Evolutionary conservation across 2,113 vertebrate species (phyloP).

Genomic region (Aramus guarauna): DNA sequence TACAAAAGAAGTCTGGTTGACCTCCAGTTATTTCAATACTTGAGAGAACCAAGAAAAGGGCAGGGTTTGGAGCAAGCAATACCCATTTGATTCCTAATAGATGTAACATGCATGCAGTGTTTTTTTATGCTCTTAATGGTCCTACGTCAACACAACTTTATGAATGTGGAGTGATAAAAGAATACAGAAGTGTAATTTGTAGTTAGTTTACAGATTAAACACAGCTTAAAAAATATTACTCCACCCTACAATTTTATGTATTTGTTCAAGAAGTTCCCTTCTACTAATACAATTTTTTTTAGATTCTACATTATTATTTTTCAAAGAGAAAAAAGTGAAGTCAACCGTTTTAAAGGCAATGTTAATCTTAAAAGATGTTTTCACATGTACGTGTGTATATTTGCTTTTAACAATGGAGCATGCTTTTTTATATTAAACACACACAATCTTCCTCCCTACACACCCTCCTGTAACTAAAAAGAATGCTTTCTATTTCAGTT

Average conservation of each 20-base stretch:
- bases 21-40: constrained; percentile 4
- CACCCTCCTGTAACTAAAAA: not conserved
- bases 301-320: not conserved
- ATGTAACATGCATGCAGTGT: not conserved
- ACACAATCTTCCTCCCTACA: not conserved
- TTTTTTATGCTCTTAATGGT: not conserved
- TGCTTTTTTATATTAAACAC: not conserved
- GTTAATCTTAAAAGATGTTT: not conserved
- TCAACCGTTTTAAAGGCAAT: not conserved
- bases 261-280: not conserved
- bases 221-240: not conserved
- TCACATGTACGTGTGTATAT: not conserved
- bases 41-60: not conserved
- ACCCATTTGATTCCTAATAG: not conserved
- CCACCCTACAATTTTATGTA: not conserved
- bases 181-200: not conserved
- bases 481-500: not conserved
- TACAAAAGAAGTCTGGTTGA: not conserved
- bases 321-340: not conserved
- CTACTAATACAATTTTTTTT: not conserved
- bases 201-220: not conserved
- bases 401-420: not conserved
- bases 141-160: not conserved
- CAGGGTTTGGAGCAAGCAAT: not conserved
- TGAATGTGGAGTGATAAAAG: not conserved